phyloP scores from a whole-genome alignment of 1,140 invertebrate species.

The Drosophila watanabei region DNA sequence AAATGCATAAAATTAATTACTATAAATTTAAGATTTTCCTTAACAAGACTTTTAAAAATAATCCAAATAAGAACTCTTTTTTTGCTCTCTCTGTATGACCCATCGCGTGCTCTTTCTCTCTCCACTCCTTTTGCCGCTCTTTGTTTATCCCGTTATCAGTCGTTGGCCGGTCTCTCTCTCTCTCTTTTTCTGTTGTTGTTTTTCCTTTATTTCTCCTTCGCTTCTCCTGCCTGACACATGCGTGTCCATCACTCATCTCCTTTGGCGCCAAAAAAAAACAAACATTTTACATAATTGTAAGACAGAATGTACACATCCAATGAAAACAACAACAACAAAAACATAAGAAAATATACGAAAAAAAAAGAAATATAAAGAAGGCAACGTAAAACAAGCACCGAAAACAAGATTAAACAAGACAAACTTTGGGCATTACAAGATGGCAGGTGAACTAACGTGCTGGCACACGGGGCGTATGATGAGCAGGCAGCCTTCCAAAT shows the following conservation, averaged over 20 bases:
- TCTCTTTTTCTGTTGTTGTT: neutral
- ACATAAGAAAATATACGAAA: neutral
- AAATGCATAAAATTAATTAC: neutral
- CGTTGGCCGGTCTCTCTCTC: slow-evolving; percentile 1
- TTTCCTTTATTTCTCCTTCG: neutral
- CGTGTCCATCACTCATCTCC: slow-evolving; percentile 48
- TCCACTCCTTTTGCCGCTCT: neutral
- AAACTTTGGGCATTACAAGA: slow-evolving; percentile 18
- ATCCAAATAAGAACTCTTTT: neutral
- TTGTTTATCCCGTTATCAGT: slow-evolving; percentile 35
- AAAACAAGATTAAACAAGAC: slow-evolving; percentile 13
- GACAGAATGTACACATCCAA: slow-evolving; percentile 35
- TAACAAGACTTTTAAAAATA: neutral
- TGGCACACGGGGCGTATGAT: slow-evolving; percentile 38
- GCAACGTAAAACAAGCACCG: neutral
- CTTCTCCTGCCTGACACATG: slow-evolving; percentile 22
- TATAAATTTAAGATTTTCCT: neutral
- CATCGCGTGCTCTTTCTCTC: slow-evolving; percentile 11
- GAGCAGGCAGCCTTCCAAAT: slow-evolving; percentile 40
- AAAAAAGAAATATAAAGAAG: neutral
- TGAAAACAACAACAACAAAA: neutral
- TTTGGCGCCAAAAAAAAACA: slow-evolving; percentile 49
- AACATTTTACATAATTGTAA: slow-evolving; percentile 56
- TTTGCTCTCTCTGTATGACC: slow-evolving; percentile 1
- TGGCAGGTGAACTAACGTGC: slow-evolving; percentile 11